Conservation (phyloP, 2,888 invertebrate species). For the Agrotis ipsilon region DNA sequence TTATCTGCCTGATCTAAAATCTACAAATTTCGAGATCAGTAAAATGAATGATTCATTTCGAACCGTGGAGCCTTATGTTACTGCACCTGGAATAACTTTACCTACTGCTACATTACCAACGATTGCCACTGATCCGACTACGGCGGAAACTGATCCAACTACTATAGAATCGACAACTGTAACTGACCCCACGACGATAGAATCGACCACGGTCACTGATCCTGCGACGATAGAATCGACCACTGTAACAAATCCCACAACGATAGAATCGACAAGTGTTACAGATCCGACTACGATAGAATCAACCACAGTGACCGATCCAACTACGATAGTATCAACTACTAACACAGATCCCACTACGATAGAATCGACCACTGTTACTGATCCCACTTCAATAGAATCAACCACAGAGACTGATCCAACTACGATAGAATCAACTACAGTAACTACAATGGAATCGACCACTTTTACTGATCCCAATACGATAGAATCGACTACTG, state of each 20-base stretch:
- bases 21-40: not conserved
- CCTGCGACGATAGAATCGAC: slow-evolving; percentile 15
- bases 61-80: not conserved
- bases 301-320: not conserved
- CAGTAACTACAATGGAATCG: slow-evolving; percentile 2
- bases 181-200: not conserved
- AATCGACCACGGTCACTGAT: slow-evolving; percentile 19
- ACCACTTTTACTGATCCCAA: not conserved
- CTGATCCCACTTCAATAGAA: not conserved
- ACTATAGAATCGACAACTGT: slow-evolving; percentile 18
- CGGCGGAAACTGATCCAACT: slow-evolving; percentile 1
- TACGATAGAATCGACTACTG: not conserved
- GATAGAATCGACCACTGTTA: not conserved
- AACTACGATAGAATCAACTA: slow-evolving; percentile 1
- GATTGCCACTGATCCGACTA: not conserved
- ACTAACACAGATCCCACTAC: not conserved
- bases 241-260: slow-evolving; percentile 1
- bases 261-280: not conserved
- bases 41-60: not conserved
- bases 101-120: slow-evolving; percentile 34
- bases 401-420: not conserved
- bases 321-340: not conserved
- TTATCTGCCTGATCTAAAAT: slow-evolving; percentile 11
- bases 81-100: slow-evolving; percentile 1
- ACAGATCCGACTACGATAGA: slow-evolving; percentile 9